These are phyloP conservation scores for Ciconia boyciana DNA, from an alignment of 2,113 vertebrate species.

Conservation along the genomic window DNA sequence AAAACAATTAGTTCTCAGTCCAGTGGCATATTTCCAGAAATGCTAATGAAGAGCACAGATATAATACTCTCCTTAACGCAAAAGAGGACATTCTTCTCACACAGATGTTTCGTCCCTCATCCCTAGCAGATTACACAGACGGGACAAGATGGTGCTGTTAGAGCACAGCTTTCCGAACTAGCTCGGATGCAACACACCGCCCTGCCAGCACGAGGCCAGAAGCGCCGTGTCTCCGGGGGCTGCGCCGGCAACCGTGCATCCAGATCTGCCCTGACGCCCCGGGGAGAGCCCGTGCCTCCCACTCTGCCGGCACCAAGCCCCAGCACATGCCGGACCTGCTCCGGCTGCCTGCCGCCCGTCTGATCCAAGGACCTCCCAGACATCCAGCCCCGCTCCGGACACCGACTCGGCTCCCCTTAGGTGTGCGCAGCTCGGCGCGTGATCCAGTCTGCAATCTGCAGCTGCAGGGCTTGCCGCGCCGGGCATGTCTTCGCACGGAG, in stretches of 20 bases:
- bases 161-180: not conserved
- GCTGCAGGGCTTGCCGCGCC: fast-evolving
- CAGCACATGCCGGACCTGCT: fast-evolving
- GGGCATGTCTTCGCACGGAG: fast-evolving
- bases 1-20: not conserved
- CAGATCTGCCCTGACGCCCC: fast-evolving
- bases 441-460: not conserved
- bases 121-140: not conserved
- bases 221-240: fast-evolving
- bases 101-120: not conserved
- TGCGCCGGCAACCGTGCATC: fast-evolving
- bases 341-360: fast-evolving
- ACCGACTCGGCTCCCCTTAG: fast-evolving
- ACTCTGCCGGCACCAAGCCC: too few relatives aligned
- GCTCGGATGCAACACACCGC: fast-evolving
- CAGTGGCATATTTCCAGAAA: not conserved
- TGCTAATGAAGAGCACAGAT: not conserved
- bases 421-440: fast-evolving
- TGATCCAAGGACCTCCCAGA: too few relatives aligned
- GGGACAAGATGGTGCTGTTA: not conserved
- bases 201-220: not conserved
- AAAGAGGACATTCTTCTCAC: not conserved
- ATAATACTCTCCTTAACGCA: not conserved
- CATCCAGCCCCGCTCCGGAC: not conserved
- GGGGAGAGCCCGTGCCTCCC: not conserved